Conservation (phyloP, 1,140 invertebrate species). For the Eumeta japonica region DNA sequence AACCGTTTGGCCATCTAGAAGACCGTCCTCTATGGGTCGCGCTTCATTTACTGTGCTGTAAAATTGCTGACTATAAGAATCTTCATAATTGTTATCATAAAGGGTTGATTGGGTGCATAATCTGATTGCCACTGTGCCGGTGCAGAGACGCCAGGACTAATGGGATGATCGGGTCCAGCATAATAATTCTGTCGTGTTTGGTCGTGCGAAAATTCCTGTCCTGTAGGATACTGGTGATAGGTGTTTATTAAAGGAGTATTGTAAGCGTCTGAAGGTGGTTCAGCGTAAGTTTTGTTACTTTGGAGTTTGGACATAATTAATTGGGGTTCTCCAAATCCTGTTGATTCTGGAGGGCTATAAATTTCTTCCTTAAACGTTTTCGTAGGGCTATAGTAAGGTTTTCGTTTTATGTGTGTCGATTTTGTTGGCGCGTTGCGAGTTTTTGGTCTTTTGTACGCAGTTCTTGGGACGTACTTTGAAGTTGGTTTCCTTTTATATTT, state of each 20-base stretch:
- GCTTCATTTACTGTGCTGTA: no score
- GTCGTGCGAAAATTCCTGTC: background rate
- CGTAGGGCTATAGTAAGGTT: constrained; percentile 8
- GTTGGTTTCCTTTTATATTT: constrained; percentile 10
- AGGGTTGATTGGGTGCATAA: no score
- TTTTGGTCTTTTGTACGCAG: constrained; percentile 11
- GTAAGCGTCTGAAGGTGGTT: constrained; percentile 30
- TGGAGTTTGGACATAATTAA: constrained; percentile 12
- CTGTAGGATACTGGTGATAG: constrained; percentile 6
- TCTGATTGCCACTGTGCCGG: no score
- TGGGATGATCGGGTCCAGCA: constrained; percentile 2
- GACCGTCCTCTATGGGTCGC: no score
- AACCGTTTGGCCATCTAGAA: background rate
- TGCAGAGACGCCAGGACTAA: constrained; percentile 1
- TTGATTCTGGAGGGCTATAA: constrained; percentile 19
- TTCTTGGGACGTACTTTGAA: background rate
- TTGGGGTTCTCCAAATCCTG: constrained; percentile 34
- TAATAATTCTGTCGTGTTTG: constrained; percentile 14
- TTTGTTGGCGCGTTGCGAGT: constrained; percentile 22
- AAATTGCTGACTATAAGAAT: background rate
- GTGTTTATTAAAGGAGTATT: constrained; percentile 16
- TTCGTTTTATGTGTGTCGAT: constrained; percentile 23
- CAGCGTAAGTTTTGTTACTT: constrained; percentile 17
- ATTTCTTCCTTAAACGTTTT: constrained; percentile 15
- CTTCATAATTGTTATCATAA: no score